Base-by-base conservation (phyloP, 2,888 invertebrate species). In the Bruchidius siliquastri region DNA sequence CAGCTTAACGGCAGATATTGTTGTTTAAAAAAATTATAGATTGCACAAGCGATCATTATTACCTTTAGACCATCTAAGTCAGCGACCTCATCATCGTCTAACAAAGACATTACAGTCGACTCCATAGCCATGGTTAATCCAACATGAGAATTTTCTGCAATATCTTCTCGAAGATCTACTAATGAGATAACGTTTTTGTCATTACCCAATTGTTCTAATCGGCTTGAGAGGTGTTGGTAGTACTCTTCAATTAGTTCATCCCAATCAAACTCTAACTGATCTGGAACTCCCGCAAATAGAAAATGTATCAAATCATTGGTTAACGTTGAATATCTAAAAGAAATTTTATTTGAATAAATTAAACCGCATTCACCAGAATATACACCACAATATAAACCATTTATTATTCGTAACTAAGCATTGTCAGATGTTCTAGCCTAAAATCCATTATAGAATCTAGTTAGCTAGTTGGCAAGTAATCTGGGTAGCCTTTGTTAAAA, bases 61-160 rank as follows among this genome's bases (percentile, higher is more conserved):
- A 89, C 89, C 85, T 89, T 83, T 80, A 91, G 87, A 13, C 76
- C 68, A 77, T 91, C 89, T 85, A 92, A 88, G 81, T 89, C 87
- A 26, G 90, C 85, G 10, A 90, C 88, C 74, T 91, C 90, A 72
- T 89, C 88, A 0, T 90, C 89, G 0, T 88, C 88, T 75, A 91
- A 79, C 73, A 90, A 82, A 0, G 89, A 88, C 76, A 91, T 88
- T 0, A 90, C 89, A 10, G 90, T 86, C 0, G 90, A 89, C 81
- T 92, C 92, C 76, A 91, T 87, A 70, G 90, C 87, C 81, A 92
- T 91, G 3, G 87, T 88, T 32, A 91, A 78, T 0, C 91, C 92
- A 77, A 90, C 89, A 73, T 86, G 86, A 2, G 89, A 90, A 81
- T 90, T 88, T 72, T 88, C 88, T 80, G 89, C 88, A 0, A 91